These are phyloP conservation scores for Ceratina calcarata DNA, from an alignment of 1,140 invertebrate species.

Conservation along the genomic window DNA sequence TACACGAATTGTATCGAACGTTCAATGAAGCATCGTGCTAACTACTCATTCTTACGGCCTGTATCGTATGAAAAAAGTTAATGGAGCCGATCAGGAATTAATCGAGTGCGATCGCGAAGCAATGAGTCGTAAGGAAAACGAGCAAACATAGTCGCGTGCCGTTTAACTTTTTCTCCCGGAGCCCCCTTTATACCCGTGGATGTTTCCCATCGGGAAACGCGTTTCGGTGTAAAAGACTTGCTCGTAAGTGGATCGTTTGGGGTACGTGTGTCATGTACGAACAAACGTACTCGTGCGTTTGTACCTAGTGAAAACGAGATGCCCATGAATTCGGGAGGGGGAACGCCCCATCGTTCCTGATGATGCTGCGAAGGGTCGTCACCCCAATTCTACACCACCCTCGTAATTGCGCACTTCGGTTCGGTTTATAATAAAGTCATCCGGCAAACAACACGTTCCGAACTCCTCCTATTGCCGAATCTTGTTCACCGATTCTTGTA, in stretches of 20 bases:
- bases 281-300: slow-evolving; percentile 34
- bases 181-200: not conserved
- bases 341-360: slow-evolving; percentile 69
- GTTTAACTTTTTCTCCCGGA: slow-evolving; percentile 24
- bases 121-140: slow-evolving; percentile 67
- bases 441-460: slow-evolving; percentile 50
- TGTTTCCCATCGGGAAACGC: slow-evolving; percentile 51
- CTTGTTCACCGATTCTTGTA: not conserved
- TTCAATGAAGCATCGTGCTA: too few relatives aligned
- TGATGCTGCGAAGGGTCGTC: slow-evolving; percentile 51
- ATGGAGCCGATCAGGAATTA: slow-evolving; percentile 38
- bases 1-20: too few relatives aligned
- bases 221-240: slow-evolving; percentile 45
- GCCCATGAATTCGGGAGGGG: slow-evolving; percentile 51
- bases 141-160: slow-evolving; percentile 68
- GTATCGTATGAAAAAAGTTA: too few relatives aligned
- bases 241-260: slow-evolving; percentile 29
- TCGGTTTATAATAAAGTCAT: slow-evolving; percentile 74
- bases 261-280: slow-evolving; percentile 28
- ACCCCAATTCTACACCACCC: slow-evolving; percentile 62
- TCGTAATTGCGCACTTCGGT: slow-evolving; percentile 71
- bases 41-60: too few relatives aligned
- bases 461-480: slow-evolving; percentile 7
- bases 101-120: slow-evolving; percentile 58
- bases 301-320: slow-evolving; percentile 63